Percentiles rank a stretch among this genome's conserved stretches.
These are phyloP conservation scores for Myathropa florea DNA, from an alignment of 2,888 invertebrate species.

Conservation along the genomic window DNA sequence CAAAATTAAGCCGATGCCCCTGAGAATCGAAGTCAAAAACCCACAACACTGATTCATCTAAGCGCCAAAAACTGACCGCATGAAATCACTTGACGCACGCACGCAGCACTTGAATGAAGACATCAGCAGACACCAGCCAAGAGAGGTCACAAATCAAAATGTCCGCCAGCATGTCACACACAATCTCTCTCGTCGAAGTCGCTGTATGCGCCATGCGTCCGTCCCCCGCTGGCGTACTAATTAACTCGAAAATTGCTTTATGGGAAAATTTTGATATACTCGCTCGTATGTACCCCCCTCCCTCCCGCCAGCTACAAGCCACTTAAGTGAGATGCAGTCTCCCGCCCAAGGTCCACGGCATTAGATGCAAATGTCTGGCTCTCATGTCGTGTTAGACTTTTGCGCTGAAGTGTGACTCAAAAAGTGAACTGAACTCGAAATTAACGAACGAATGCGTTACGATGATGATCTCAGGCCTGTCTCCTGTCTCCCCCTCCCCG, in stretches of 20 bases:
- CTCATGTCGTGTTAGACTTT: conserved; percentile 37
- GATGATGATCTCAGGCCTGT: conserved; percentile 66
- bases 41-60: not conserved
- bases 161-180: conserved; percentile 65
- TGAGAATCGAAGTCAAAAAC: not conserved
- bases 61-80: conserved; percentile 2
- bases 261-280: conserved; percentile 46
- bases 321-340: conserved; percentile 37
- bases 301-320: not conserved
- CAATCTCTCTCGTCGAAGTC: conserved; percentile 50
- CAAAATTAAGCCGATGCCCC: not conserved
- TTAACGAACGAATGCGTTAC: conserved; percentile 57
- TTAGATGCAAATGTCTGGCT: conserved; percentile 36
- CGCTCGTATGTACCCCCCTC: conserved; percentile 8
- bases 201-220: not conserved
- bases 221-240: conserved; percentile 34
- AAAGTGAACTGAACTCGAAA: not conserved
- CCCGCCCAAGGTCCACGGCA: conserved; percentile 12
- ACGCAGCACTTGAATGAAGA: conserved; percentile 51
- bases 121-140: conserved; percentile 32
- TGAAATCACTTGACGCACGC: conserved; percentile 30
- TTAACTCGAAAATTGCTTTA: conserved; percentile 63
- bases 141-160: conserved; percentile 67
- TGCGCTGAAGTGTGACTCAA: conserved; percentile 37
- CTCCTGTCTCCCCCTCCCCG: not conserved